Base-by-base conservation (phyloP, 2,113 vertebrate species). In the Sylvietta virens region DNA sequence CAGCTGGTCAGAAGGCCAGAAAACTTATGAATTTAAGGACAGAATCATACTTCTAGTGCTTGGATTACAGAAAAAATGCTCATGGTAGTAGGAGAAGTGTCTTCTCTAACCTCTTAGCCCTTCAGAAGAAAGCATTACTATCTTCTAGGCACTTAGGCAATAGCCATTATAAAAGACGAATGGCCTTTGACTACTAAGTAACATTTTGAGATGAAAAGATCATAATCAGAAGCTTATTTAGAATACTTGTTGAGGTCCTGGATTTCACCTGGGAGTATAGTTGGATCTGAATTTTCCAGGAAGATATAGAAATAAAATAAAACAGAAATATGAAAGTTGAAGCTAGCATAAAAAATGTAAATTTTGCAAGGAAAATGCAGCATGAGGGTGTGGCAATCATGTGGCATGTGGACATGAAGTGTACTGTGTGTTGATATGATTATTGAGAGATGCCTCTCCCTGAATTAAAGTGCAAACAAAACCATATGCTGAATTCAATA, bases 401-500 rank as follows among this genome's bases (percentile, higher is more conserved):
- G n/a, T 28, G 31, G 23, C 2, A 0, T 8, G 11, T 15, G 44
- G 30, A 31, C 22, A 40, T 56, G 21, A 77, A 53, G 28, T 26
- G 8, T 33, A 16, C 7, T 0, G 0, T 73, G 37, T 57, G 53
- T 47, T 74, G 44, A 28, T 28, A 13, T 16, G 5, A 15, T 47
- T 61, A 61, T 19, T 40, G 16, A 47, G 47, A 54, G n/a, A 53
- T 31, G 26, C 24, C 14, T 61, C 47, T 76, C 30, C 30, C 30
- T 1, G 2, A 61, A 47, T 35, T 47, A 22, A 76, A 60, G 24
- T 61, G 39, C 20, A 89, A 47, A 31, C 8, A 33, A 74, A 39
- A 35, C 39, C 20, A 5, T 31, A 47, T 35, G 20, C 53, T 67
- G 39, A 47, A 89, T 13, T 67, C 78, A 67, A 5, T 53, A 53